phyloP scores from a whole-genome alignment of 2,113 vertebrate species.

The Hipposideros armiger region DNA sequence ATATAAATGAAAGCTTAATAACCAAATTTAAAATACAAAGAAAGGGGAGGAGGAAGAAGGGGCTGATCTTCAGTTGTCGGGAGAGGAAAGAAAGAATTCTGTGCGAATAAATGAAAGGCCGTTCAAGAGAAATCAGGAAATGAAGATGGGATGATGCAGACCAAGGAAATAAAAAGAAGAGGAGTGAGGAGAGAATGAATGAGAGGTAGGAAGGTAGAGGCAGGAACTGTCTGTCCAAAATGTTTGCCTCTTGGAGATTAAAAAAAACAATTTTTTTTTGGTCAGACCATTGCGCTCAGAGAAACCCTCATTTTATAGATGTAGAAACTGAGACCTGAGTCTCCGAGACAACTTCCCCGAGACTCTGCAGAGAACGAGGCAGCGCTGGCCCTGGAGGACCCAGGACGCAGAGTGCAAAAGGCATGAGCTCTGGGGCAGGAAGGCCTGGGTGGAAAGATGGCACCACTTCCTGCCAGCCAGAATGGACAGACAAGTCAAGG shows the following conservation, averaged over 20 bases:
- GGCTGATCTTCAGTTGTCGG: background rate
- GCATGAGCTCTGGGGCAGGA: accelerated
- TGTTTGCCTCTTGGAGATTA: background rate
- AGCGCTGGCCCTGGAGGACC: background rate
- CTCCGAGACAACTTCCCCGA: background rate
- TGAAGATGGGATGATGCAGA: accelerated
- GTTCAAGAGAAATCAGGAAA: background rate
- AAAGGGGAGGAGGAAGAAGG: background rate
- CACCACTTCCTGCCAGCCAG: too few relatives aligned
- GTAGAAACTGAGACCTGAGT: background rate
- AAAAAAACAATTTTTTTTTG: background rate
- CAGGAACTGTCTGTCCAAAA: background rate
- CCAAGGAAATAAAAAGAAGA: background rate
- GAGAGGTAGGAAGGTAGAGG: background rate
- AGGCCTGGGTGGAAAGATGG: background rate
- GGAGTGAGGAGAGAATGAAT: background rate
- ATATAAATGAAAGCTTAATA: background rate
- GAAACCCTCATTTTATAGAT: background rate
- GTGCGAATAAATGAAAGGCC: background rate
- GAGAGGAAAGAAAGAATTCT: too few relatives aligned
- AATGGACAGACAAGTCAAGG: accelerated
- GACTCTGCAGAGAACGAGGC: background rate
- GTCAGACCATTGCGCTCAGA: background rate
- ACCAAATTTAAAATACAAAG: background rate
- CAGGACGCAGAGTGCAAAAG: accelerated